Base-by-base conservation (phyloP, 2,797 vertebrate genomes). In the Melopsittacus undulatus region DNA sequence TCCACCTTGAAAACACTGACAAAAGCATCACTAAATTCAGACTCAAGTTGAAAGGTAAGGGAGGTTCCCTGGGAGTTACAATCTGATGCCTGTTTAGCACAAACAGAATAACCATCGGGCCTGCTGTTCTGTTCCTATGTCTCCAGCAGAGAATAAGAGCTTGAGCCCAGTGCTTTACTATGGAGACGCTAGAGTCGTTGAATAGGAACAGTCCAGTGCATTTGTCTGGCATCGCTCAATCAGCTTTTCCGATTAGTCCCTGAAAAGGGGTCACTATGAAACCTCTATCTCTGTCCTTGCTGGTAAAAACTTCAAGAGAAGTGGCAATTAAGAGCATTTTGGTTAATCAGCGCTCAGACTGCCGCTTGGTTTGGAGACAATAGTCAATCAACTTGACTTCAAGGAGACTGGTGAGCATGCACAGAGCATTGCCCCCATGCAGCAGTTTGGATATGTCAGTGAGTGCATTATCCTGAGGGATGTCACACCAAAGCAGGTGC, bases 1-100 rank as follows among this genome's bases (percentile, higher is more conserved):
- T 84, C 80, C 52, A 83, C 77, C 82, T 96, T 91, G 87, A 91
- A 94, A 96, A 75, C 42, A 76, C 49, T 63, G 79, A 86, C 32
- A 91, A 90, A 95, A 94, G 26, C 69, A 76, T 21, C 46, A 16
- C 43, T 32, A 83, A 91, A 83, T 91, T 91, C 63, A 64, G 46
- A 34, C n/a, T 84, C 43, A 56, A 61, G 61, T 84, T 87, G 67
- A 92, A 94, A 94, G 67, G 80, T 57, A 66, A 32, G 56, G 51
- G 45, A 80, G 84, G 56, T 70, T 92, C 54, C 83, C 26, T 23
- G 8, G 43, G 76, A 94, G 11, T 54, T 86, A n/a, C 51, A 46
- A 45, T 21, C 48, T 74, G 67, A 42, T 70, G 67, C n/a, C 32
- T 79, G 52, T 36, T 81, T 83, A 36, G 66, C 48, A 75, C 30